phyloP scores from a whole-genome alignment of 1,140 invertebrate genomes.

The Hestina assimilis region DNA sequence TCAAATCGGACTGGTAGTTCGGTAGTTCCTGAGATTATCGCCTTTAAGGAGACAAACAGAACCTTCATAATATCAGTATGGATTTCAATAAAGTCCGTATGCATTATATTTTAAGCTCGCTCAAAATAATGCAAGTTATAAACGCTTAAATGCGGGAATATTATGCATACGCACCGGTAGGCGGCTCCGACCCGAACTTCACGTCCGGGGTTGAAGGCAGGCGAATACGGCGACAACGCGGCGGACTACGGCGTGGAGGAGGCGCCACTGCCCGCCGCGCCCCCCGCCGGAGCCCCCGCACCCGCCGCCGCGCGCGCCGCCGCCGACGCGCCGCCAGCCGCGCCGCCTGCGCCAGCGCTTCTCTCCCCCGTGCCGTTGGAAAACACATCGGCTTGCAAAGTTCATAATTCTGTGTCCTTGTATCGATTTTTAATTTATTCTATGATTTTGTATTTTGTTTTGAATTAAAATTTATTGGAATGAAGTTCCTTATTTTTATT shows the following conservation, averaged over 20 bases:
- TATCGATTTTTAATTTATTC: too few species aligned
- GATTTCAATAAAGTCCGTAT: not conserved
- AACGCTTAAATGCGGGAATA: slow-evolving; percentile 9
- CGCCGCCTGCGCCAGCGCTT: not conserved
- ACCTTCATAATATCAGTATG: too few species aligned
- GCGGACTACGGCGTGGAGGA: slow-evolving; percentile 48
- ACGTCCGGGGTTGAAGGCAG: slow-evolving; percentile 43
- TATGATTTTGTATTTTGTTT: too few species aligned
- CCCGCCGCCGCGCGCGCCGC: slow-evolving; percentile 2
- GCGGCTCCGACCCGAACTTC: slow-evolving; percentile 16
- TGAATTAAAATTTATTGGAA: too few species aligned
- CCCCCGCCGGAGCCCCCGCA: not conserved
- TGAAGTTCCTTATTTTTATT: too few species aligned
- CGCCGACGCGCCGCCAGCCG: not conserved
- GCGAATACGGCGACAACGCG: slow-evolving; percentile 61
- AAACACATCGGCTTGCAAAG: too few species aligned
- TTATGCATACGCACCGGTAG: slow-evolving; percentile 23
- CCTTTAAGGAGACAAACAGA: too few species aligned
- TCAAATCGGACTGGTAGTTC: too few species aligned
- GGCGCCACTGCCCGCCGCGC: slow-evolving; percentile 7
- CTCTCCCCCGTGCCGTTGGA: not conserved
- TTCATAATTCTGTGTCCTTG: too few species aligned
- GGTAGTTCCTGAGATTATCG: too few species aligned
- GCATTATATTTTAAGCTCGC: not conserved
- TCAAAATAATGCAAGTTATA: too few species aligned